These are phyloP conservation scores for Drosophila triauraria DNA, from an alignment of 1,140 invertebrate genomes.

Conservation along the genomic window DNA sequence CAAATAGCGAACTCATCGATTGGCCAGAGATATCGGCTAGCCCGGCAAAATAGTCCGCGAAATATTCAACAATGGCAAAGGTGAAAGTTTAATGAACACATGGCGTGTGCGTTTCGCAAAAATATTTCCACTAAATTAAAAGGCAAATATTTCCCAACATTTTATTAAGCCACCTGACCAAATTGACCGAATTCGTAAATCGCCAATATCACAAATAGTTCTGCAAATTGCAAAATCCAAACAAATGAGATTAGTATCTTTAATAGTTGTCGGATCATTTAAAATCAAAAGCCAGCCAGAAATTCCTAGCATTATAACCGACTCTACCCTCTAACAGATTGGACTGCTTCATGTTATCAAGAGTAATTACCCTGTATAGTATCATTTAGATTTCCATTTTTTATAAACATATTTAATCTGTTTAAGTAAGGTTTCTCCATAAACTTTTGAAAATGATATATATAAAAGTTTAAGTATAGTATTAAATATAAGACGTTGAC, in stretches of 20 bases:
- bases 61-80: slow-evolving; percentile 47
- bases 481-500: too few species aligned
- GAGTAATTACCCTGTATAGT: too few species aligned
- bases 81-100: slow-evolving; percentile 80
- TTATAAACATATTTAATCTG: too few species aligned
- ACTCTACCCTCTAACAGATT: not conserved
- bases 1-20: slow-evolving; percentile 54
- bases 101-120: slow-evolving; percentile 58
- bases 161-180: slow-evolving; percentile 25
- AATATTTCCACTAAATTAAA: slow-evolving; percentile 26
- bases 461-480: not conserved
- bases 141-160: slow-evolving; percentile 32
- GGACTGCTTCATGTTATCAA: too few species aligned
- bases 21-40: slow-evolving; percentile 28
- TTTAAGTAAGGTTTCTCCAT: too few species aligned
- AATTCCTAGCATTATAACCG: not conserved
- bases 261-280: not conserved
- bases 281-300: not conserved
- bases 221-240: not conserved
- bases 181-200: slow-evolving; percentile 1
- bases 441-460: not conserved
- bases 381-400: too few species aligned
- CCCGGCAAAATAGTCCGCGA: slow-evolving; percentile 13
- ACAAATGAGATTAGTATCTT: not conserved
- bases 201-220: slow-evolving; percentile 30